These are phyloP conservation scores for Parazoanthus swiftii DNA, from an alignment of 92 coral and sea anemone species.

Conservation along the genomic window DNA sequence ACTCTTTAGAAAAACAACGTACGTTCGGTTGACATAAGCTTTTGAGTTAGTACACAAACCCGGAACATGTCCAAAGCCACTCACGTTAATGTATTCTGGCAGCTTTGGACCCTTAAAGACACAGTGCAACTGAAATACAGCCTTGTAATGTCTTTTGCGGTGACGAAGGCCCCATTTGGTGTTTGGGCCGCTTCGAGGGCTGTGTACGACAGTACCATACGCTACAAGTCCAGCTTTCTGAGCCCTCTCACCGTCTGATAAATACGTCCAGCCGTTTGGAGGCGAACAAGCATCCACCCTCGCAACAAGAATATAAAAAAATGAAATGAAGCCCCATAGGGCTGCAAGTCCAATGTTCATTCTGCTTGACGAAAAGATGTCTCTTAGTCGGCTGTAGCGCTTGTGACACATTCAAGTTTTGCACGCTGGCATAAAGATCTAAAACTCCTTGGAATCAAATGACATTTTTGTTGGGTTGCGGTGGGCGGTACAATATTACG, in stretches of 20 bases:
- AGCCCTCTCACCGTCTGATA: slow-evolving; percentile 66
- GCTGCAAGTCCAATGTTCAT: slow-evolving; percentile 15
- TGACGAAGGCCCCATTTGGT: slow-evolving; percentile 32
- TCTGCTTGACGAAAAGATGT: background rate
- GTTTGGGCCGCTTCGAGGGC: slow-evolving; percentile 57
- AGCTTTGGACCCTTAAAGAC: slow-evolving; percentile 74
- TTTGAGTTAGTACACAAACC: slow-evolving; percentile 74
- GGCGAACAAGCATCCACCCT: slow-evolving; percentile 72
- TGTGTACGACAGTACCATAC: slow-evolving; percentile 77
- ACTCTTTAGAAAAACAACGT: slow-evolving; percentile 54
- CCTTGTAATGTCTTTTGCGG: slow-evolving; percentile 64
- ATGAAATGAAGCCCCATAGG: background rate
- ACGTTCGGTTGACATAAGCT: slow-evolving; percentile 80
- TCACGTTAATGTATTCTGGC: slow-evolving; percentile 65
- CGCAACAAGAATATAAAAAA: slow-evolving; percentile 8
- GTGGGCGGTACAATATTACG: slow-evolving; percentile 77
- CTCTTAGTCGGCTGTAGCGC: background rate
- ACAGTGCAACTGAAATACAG: slow-evolving; percentile 76
- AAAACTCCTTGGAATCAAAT: slow-evolving; percentile 53
- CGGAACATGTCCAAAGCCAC: slow-evolving; percentile 76
- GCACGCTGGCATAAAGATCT: slow-evolving; percentile 28
- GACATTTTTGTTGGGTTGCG: slow-evolving; percentile 54
- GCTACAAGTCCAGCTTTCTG: slow-evolving; percentile 75
- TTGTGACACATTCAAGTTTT: slow-evolving; percentile 35
- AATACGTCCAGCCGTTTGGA: slow-evolving; percentile 64